Conservation (phyloP, 2,113 vertebrate genomes). For the Ascaphus truei region DNA sequence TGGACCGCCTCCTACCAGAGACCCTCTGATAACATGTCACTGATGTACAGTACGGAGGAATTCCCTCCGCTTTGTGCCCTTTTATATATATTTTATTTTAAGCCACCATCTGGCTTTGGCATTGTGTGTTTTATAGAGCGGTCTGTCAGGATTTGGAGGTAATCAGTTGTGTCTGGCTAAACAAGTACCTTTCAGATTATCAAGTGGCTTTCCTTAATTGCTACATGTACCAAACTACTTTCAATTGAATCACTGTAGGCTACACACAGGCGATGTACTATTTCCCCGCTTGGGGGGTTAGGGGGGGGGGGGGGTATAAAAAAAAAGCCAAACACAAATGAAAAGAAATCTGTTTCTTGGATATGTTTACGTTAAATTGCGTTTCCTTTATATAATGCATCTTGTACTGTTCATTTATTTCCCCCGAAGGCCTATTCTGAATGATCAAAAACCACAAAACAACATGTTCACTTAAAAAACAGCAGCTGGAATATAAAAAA, state of each 20-base stretch:
- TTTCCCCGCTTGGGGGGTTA: no score
- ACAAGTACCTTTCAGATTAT: not conserved
- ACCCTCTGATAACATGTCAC: not conserved
- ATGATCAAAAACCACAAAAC: no score
- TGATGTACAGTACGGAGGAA: not conserved
- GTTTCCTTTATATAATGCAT: no score
- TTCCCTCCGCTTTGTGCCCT: not conserved
- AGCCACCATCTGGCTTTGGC: not conserved
- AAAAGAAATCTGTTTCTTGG: no score
- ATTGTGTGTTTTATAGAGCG: not conserved
- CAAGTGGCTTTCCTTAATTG: not conserved
- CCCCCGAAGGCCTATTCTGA: no score
- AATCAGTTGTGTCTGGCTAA: conserved; percentile 1
- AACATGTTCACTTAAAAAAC: no score
- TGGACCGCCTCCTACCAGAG: not conserved
- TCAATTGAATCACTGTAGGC: not conserved
- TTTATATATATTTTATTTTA: not conserved
- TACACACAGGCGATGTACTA: no score
- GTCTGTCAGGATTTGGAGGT: conserved; percentile 1
- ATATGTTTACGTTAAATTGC: no score
- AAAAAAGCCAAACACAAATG: no score
- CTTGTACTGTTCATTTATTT: no score
- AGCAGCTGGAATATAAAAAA: no score
- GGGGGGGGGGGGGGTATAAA: no score
- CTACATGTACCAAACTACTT: not conserved